phyloP scores from a whole-genome alignment of 2,888 invertebrate species.

The Tachina grossa region DNA sequence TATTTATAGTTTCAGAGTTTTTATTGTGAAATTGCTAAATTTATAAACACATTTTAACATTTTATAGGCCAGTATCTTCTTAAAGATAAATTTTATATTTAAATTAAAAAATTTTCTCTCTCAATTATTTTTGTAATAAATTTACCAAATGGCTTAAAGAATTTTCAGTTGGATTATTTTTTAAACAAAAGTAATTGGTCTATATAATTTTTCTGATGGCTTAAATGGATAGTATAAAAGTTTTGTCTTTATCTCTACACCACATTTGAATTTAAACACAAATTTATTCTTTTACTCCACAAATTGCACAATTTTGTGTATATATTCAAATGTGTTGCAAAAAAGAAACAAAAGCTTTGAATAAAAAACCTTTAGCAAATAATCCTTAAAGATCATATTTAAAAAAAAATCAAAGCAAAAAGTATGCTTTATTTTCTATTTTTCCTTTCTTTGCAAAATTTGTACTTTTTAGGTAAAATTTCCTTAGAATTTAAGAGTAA shows the following conservation, averaged over 20 bases:
- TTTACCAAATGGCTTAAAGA: slow-evolving; percentile 23
- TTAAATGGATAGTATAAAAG: not conserved
- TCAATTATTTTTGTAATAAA: slow-evolving; percentile 35
- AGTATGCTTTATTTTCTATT: not conserved
- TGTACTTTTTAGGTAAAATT: not conserved
- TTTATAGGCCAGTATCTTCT: not conserved
- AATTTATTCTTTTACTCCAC: slow-evolving; percentile 2
- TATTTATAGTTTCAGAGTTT: not conserved
- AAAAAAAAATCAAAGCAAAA: not conserved
- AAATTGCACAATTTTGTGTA: slow-evolving; percentile 20
- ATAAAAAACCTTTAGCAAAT: not conserved
- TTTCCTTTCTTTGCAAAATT: no score
- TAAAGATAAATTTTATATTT: slow-evolving; percentile 19
- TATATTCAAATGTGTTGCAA: not conserved
- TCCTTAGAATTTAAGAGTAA: not conserved
- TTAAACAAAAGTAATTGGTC: slow-evolving; percentile 45
- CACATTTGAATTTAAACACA: slow-evolving; percentile 7
- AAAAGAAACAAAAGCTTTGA: not conserved
- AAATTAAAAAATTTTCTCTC: slow-evolving; percentile 1
- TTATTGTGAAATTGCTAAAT: no score
- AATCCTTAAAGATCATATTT: not conserved
- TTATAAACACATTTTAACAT: no score
- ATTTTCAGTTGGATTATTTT: slow-evolving; percentile 38
- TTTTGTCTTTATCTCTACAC: not conserved
- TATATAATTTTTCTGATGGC: slow-evolving; percentile 15